phyloP scores from a whole-genome alignment of 2,888 invertebrate genomes.

The Caenorhabditis macrosperma region DNA sequence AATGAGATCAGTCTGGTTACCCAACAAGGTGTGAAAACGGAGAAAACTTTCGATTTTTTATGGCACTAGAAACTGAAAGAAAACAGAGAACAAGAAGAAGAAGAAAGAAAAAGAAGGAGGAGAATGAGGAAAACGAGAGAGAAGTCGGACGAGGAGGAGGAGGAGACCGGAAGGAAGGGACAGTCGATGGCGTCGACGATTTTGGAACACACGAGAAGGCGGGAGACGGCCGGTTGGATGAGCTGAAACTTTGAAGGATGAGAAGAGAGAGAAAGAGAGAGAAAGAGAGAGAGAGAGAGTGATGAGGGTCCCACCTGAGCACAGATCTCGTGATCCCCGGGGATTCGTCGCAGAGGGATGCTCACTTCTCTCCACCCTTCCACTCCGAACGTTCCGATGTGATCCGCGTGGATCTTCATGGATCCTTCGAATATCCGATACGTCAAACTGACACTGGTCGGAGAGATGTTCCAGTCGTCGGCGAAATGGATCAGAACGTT shows the following conservation, averaged over 20 bases:
- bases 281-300: background rate
- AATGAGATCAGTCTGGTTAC: background rate
- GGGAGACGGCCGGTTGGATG: slow-evolving; percentile 38
- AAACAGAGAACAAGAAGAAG: slow-evolving; percentile 32
- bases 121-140: too few species aligned
- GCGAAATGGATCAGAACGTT: slow-evolving; percentile 71
- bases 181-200: slow-evolving; percentile 53
- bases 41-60: slow-evolving; percentile 49
- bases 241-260: slow-evolving; percentile 29
- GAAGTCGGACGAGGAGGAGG: slow-evolving; percentile 8
- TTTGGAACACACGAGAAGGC: slow-evolving; percentile 48
- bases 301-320: slow-evolving; percentile 37
- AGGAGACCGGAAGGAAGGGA: slow-evolving; percentile 42
- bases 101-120: slow-evolving; percentile 7
- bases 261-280: too few species aligned
- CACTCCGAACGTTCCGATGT: slow-evolving; percentile 56
- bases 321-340: slow-evolving; percentile 56
- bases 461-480: slow-evolving; percentile 70
- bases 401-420: slow-evolving; percentile 52
- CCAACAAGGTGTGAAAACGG: slow-evolving; percentile 24
- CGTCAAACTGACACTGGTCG: slow-evolving; percentile 67
- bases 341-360: slow-evolving; percentile 46
- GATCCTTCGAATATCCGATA: slow-evolving; percentile 70
- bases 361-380: slow-evolving; percentile 67
- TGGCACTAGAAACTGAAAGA: slow-evolving; percentile 20